These are phyloP conservation scores for Neosilurus mollespiculum DNA, from an alignment of 2,797 vertebrate species.

Conservation along the genomic window DNA sequence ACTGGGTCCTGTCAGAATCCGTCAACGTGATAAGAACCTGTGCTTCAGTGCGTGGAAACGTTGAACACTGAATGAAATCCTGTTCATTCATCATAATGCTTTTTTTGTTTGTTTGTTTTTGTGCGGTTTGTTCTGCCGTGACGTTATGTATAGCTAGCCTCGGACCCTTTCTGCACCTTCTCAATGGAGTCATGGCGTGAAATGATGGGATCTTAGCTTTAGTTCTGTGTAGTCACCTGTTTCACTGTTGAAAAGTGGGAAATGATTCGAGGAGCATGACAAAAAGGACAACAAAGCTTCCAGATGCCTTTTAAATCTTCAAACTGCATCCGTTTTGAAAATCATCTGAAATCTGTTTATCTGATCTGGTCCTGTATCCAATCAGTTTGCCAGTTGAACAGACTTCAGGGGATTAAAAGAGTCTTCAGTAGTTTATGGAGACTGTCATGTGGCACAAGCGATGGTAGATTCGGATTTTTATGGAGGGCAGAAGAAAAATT, in stretches of 20 bases:
- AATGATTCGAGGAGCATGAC: neutral
- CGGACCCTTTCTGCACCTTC: neutral
- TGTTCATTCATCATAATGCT: neutral
- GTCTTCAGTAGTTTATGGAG: neutral
- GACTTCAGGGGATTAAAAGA: neutral
- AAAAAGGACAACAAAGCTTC: neutral
- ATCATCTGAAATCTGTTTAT: neutral
- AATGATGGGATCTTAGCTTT: neutral
- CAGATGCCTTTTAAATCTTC: too few species aligned
- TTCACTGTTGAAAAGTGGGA: neutral
- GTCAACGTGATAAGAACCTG: slow-evolving; percentile 24
- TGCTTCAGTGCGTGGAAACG: neutral
- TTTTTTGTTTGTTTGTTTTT: neutral
- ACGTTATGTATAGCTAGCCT: neutral
- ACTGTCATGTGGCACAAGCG: neutral
- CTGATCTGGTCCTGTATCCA: neutral
- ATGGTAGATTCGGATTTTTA: neutral
- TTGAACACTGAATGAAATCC: neutral
- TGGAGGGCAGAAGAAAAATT: neutral
- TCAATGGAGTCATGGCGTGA: neutral
- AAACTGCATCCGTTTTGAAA: neutral
- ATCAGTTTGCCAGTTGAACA: neutral
- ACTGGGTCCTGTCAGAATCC: slow-evolving; percentile 22
- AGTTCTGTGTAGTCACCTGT: neutral
- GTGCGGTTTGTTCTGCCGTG: neutral